Base-by-base conservation (phyloP, 1,140 invertebrate genomes). In the Diabrotica virgifera region DNA sequence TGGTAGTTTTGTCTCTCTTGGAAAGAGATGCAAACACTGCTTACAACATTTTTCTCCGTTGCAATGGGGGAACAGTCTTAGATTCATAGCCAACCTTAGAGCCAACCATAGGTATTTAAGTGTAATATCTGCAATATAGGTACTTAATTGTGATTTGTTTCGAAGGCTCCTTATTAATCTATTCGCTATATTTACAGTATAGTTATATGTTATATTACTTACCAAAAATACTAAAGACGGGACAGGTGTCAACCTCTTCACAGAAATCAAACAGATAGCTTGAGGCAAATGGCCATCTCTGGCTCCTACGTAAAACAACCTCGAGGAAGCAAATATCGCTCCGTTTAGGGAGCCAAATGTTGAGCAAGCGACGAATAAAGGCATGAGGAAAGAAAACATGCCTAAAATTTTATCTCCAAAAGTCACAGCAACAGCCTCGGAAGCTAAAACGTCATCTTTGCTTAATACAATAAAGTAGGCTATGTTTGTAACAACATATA, bases 191-290 rank as follows among this genome's bases (percentile, higher is more conserved):
- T n/a, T n/a, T n/a, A 24, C 24, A 2, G 24, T 24, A 24, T 24
- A 4, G 1, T 2, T 24, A 2, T 4, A 24, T 1, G 24, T 24
- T 24, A 24, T 24, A 24, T 24, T 24, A 24, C 85, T 86, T 82
- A 97, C 95, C 83, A 96, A 86, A 80, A 97, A 95, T 69, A 96
- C 85, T 63, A 97, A 82, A 2, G 95, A 94, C 36, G 94, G 93
- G 37, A 94, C 87, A 5, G 96, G 96, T n/a, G 95, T 97, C 58
- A 91, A 81, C 72, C 90, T 87, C 63, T 88, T 87, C 11, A 94
- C 81, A 77, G 94, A 93, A 53, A 98, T 95, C 24, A 96, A 84
- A 0, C 94, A 90, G 73, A 98, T 88, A 50, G 92, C 89, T 66
- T 89, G 84, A 0, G 95, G 94, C 61, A 98, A 84, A 77, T 97